Evolutionary conservation across 2,113 vertebrate genomes (phyloP).

Genomic region (Lagenorhynchus albirostris): DNA sequence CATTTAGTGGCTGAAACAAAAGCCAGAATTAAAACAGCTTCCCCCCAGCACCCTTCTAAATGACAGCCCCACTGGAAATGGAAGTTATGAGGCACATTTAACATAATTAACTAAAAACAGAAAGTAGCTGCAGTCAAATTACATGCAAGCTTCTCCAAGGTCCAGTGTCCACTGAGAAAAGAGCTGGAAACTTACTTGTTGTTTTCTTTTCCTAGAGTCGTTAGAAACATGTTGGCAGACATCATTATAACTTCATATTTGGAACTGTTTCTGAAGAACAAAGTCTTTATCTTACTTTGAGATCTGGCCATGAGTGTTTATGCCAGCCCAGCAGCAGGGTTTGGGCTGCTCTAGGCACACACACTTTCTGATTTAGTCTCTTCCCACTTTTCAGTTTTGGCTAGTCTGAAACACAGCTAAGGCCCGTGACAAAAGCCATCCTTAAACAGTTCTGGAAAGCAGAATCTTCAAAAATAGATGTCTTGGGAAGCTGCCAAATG

Average conservation of each 20-base stretch:
- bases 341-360: neutral
- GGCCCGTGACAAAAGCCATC: neutral
- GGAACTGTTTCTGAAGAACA: neutral
- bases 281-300: neutral
- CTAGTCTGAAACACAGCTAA: neutral
- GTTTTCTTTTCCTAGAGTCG: constrained; percentile 48
- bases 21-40: constrained; percentile 84
- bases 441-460: constrained; percentile 23
- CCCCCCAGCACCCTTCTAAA: constrained; percentile 54
- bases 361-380: neutral
- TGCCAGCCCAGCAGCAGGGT: neutral
- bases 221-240: constrained; percentile 29
- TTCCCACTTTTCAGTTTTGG: constrained; percentile 4
- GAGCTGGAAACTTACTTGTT: constrained; percentile 36
- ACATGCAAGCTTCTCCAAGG: neutral
- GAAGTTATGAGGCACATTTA: constrained; percentile 57
- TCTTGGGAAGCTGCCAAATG: constrained; percentile 31
- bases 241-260: constrained; percentile 41
- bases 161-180: neutral
- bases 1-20: constrained; percentile 82
- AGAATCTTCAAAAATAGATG: constrained; percentile 46
- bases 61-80: constrained; percentile 72
- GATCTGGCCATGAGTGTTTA: neutral
- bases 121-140: constrained; percentile 70
- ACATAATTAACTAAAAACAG: constrained; percentile 75